Evolutionary conservation across 1,140 invertebrate species (phyloP), one percentile per base, ranked within the genome.

Genomic region (Thrips palmi): DNA sequence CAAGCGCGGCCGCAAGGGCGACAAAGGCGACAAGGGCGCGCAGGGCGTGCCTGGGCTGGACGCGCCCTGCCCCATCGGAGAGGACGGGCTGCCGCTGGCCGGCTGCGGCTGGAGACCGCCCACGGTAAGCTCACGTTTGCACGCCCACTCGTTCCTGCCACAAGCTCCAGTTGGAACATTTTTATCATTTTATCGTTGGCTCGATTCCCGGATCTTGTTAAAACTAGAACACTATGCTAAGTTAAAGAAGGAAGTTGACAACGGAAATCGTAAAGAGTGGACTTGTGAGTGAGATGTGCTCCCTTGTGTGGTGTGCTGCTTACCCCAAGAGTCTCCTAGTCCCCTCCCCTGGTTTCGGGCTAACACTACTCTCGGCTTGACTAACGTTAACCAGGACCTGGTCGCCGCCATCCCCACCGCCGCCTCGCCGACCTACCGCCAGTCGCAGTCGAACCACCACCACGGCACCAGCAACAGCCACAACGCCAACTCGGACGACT

Each of bases 1-100:
- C 31, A 88, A 85, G 62, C 70, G 85, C 52, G 91, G 89, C 30
- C 70, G 79, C 46, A 84, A 82, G 61, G 91, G 91, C 39, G 82
- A 88, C 54, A 77, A 77, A 53, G 88, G 88, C 37, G 73, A 81
- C 49, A 88, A 89, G 63, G 89, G 89, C 37, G 88, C 93, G 52
- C 85, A 91, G 62, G 88, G 88, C 47, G 85, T 93, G 44, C 91
- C 91, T 11, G 92, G 92, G 40, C 60, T 97, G 43, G 92, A 97
- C 60, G 92, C 92, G 24, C 92, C 92, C 2, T 97, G 92, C 68
- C 92, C 92, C 38, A 63, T 93, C 33, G 92, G 89, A 33, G 68
- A 76, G 12, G 89, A 96, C 60, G 92, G 92, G 41, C 65, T 96
- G 48, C 91, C 91, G 40, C 59, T 96, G 47, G 81, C 85, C 19